Evolutionary conservation across 1,140 invertebrate genomes (phyloP), one percentile per base, ranked within the genome.

Genomic region (Drosophila pseudoobscura): DNA sequence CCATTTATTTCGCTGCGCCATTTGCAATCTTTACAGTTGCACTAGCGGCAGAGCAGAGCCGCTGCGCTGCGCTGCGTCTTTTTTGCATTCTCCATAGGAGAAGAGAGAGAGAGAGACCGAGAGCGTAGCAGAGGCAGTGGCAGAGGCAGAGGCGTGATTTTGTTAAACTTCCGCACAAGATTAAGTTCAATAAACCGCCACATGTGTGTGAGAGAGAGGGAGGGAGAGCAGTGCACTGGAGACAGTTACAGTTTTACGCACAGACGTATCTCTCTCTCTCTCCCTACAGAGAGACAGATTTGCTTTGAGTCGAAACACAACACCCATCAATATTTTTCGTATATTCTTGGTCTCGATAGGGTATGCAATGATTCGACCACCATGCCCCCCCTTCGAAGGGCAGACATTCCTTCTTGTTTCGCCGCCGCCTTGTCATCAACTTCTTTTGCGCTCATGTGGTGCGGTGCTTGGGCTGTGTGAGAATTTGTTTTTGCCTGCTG

Each of bases 121-220:
- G 39, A 43, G 35, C 6, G 22, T 24, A 26, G 56, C 35, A 55
- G 35, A 4, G 11, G 35, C 35, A 39, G 35, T 0, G 9, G 3
- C 31, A 35, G 31, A 3, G 9, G 4, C 31, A 68, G 62, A 69
- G 63, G 63, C 71, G 71, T 71, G 72, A 77, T 76, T 76, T 80
- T 59, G 49, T 54, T 62, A 52, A 59, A 72, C 78, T 80, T 80
- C 78, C 78, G 78, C 44, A 69, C 78, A 72, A 80, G 78, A 80
- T 80, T 80, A 72, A 77, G 78, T 80, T 80, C 78, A 80, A 80
- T 80, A 80, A 80, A 80, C 78, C 57, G 49, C 31, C 57, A 62
- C 50, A 51, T 56, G 17, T 57, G 41, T 29, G n/a, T 53, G 50
- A 44, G 43, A 59, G 57, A 24, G 75, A 26, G 29, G 53, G 52